Evolutionary conservation across 2,113 vertebrate genomes (phyloP), one percentile per base, ranked within the genome.

Genomic region (Mus spicilegus): DNA sequence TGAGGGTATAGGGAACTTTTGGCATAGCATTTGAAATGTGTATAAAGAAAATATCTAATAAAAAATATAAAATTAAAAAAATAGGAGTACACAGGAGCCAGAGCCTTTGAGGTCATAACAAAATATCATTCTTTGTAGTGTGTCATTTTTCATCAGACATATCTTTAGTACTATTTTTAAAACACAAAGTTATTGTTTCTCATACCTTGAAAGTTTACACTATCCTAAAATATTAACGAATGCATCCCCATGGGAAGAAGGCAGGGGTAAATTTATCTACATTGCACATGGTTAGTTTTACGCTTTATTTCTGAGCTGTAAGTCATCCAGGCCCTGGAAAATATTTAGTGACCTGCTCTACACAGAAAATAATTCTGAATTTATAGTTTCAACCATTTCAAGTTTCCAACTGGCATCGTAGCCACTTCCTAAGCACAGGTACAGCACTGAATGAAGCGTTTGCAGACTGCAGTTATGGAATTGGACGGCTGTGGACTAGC

Each of bases 191-290:
- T 87, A 61, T 82, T 61, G 56, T 61, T 67, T 67, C 5, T 28
- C 65, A 89, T 77, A 65, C 16, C 28, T 61, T 30, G 9, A 28
- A 73, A 54, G 30, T 17, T 63, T 81, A 72, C 10, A 76, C 42
- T 87, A 10, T 30, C 61, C 30, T 89, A 28, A 89, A 91, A 81
- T 76, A 56, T 49, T 93, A 85, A 51, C 46, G 75, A 19, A 76
- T 20, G 19, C 26, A 90, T 51, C 13, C 42, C 5, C 65, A 72
- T 65, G 24, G 86, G 56, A 49, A 42, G 17, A 87, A 12, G 69
- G 46, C 36, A 87, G 54, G 3, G 24, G 10, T 54, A 67, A 24
- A 7, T 77, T 84, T n/a, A 22, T 63, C 16, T 72, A 90, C 16
- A 49, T 58, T 89, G 39, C 20, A 78, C 1, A 84, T 36, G 20